phyloP scores from a whole-genome alignment of 1,140 invertebrate genomes.

The Pseudomyrmex dendroicus region DNA sequence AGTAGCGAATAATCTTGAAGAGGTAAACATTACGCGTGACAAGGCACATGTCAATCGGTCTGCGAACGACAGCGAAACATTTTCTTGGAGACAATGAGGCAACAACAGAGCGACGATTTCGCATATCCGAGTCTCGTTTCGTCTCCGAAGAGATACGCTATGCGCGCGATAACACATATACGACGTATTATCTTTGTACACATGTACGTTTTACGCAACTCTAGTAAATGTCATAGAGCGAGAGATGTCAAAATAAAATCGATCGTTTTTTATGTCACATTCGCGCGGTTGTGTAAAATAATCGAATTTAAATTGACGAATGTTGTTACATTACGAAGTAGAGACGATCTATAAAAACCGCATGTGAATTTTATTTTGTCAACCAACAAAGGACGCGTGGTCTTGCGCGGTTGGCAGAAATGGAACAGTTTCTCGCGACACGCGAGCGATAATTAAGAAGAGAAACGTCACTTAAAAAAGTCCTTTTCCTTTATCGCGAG shows the following conservation, averaged over 20 bases:
- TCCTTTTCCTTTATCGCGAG: neutral
- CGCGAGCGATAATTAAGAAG: constrained; percentile 9
- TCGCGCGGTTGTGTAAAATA: neutral
- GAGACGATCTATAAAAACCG: neutral
- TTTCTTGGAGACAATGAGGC: constrained; percentile 47
- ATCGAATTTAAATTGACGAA: constrained; percentile 17
- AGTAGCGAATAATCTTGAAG: constrained; percentile 56
- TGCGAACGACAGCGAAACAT: constrained; percentile 59
- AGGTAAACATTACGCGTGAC: constrained; percentile 63
- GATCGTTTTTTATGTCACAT: too few relatives aligned
- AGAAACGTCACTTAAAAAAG: constrained; percentile 20
- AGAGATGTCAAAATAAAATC: neutral
- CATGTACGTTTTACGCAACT: neutral
- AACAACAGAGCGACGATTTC: constrained; percentile 16
- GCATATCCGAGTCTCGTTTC: neutral
- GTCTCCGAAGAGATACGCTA: neutral
- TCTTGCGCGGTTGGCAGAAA: neutral
- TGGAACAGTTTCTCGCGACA: neutral
- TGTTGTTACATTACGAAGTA: neutral
- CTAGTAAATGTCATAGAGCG: neutral
- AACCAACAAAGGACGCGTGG: neutral
- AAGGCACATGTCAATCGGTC: constrained; percentile 63
- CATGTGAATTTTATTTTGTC: neutral
- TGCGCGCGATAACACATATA: too few relatives aligned
- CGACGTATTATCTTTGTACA: too few relatives aligned